Evolutionary conservation across 2,797 vertebrate species (phyloP).

Genomic region (Hypotaenidia philippensis): DNA sequence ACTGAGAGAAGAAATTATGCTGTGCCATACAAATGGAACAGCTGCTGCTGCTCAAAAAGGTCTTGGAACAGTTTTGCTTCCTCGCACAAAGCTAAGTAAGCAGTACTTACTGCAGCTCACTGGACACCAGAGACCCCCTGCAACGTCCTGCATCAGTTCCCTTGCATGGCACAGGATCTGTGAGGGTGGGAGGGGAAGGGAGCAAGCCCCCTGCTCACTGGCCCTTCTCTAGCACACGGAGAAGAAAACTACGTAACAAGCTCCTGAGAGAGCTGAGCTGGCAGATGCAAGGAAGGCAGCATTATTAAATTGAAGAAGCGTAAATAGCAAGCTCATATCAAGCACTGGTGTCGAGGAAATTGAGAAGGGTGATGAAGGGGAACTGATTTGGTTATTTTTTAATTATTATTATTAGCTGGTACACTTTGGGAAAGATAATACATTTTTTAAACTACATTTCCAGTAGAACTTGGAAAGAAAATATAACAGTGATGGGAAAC

Average conservation of each 20-base stretch:
- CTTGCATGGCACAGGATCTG: rapidly evolving
- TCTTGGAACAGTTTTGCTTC: not conserved
- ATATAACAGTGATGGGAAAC: not conserved
- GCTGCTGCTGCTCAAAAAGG: not conserved
- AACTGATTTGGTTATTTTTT: not conserved
- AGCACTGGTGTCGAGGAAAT: not conserved
- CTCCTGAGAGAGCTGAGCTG: not conserved
- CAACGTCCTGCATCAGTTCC: rapidly evolving
- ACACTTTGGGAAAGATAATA: not conserved
- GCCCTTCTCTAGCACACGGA: not conserved
- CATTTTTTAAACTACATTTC: not conserved
- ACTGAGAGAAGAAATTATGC: not conserved
- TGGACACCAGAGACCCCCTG: not conserved
- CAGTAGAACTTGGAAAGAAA: not conserved
- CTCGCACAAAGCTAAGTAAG: not conserved
- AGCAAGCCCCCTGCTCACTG: not conserved
- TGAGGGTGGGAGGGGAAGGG: too few relatives aligned
- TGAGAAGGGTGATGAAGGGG: not conserved
- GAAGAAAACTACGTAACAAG: not conserved
- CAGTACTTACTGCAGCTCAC: not conserved
- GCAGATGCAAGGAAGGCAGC: not conserved
- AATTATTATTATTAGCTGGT: not conserved
- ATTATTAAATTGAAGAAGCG: not conserved
- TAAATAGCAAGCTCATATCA: not conserved
- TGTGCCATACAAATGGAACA: not conserved